A percentile compares a stretch with the other conserved stretches of the same genome.
phyloP scores from a whole-genome alignment of 2,797 vertebrate species.

The Hirundo rustica region DNA sequence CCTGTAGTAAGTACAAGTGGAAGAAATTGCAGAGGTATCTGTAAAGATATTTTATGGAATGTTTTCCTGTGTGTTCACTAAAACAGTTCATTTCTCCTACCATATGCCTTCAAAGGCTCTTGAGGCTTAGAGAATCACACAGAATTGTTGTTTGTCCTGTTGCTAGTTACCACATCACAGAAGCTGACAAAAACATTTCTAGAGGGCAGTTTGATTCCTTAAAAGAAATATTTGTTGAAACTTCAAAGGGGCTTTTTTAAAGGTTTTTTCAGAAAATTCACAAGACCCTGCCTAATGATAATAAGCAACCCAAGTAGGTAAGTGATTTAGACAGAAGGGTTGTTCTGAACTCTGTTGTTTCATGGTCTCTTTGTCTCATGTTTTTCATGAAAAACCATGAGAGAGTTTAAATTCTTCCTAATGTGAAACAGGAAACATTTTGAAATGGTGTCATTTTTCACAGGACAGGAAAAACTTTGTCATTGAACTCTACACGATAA shows the following conservation, averaged over 20 bases:
- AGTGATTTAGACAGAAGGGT: background rate
- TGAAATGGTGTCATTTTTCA: slow-evolving; percentile 45
- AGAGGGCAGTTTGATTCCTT: background rate
- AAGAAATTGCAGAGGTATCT: background rate
- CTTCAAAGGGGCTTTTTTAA: background rate
- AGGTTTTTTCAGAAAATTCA: background rate
- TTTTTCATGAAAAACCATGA: slow-evolving; percentile 5
- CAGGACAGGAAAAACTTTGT: slow-evolving; percentile 34
- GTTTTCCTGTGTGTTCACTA: background rate
- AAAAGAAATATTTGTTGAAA: background rate
- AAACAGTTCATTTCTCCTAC: background rate
- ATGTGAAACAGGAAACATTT: slow-evolving; percentile 47
- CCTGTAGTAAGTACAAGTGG: background rate
- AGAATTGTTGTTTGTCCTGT: background rate
- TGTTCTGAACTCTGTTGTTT: background rate
- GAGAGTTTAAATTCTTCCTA: slow-evolving; percentile 28
- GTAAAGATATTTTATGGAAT: background rate
- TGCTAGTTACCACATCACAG: background rate
- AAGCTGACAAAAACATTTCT: background rate
- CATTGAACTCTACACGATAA: background rate
- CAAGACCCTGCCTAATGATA: background rate
- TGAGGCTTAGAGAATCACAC: background rate
- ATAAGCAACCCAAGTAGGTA: background rate
- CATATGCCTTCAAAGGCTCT: background rate
- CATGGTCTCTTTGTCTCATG: background rate